Conservation (phyloP, 2,888 invertebrate genomes). For the Hydraecia micacea region DNA sequence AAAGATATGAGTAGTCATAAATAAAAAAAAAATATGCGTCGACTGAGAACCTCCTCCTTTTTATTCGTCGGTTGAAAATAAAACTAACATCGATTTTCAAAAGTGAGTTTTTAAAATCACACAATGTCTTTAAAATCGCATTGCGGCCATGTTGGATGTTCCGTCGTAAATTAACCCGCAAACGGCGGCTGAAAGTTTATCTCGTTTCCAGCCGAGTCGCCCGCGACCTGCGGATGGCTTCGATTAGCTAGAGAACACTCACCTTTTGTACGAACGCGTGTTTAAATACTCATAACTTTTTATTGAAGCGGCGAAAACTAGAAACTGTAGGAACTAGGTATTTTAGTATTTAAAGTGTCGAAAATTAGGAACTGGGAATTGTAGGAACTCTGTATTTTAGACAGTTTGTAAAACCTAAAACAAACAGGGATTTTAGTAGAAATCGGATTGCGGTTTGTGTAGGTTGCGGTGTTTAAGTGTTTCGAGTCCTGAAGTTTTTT, state of each 20-base stretch:
- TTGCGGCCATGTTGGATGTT: slow-evolving; percentile 55
- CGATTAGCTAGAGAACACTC: slow-evolving; percentile 70
- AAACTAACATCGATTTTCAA: slow-evolving; percentile 16
- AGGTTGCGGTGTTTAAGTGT: too few relatives aligned
- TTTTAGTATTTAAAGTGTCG: background rate
- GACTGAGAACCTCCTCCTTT: background rate
- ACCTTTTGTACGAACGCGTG: slow-evolving; percentile 52
- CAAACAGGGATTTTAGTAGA: background rate
- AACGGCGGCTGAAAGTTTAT: slow-evolving; percentile 77
- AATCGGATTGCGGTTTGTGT: background rate
- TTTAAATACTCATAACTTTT: slow-evolving; percentile 61
- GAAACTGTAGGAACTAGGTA: background rate
- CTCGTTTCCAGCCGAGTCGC: slow-evolving; percentile 77
- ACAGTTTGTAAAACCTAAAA: background rate
- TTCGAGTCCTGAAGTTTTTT: background rate
- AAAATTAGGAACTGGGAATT: background rate
- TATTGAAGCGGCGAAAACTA: slow-evolving; percentile 22
- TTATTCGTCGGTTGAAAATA: background rate
- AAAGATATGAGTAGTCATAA: background rate
- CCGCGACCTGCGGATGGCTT: slow-evolving; percentile 67
- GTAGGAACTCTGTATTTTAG: slow-evolving; percentile 2
- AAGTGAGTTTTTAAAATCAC: slow-evolving; percentile 50
- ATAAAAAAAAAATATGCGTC: too few relatives aligned
- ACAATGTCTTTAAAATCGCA: slow-evolving; percentile 63
- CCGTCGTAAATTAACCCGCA: slow-evolving; percentile 78